Evolutionary conservation across 2,113 vertebrate genomes (phyloP), one percentile per base, ranked within the genome.

Genomic region (Pagrus major): DNA sequence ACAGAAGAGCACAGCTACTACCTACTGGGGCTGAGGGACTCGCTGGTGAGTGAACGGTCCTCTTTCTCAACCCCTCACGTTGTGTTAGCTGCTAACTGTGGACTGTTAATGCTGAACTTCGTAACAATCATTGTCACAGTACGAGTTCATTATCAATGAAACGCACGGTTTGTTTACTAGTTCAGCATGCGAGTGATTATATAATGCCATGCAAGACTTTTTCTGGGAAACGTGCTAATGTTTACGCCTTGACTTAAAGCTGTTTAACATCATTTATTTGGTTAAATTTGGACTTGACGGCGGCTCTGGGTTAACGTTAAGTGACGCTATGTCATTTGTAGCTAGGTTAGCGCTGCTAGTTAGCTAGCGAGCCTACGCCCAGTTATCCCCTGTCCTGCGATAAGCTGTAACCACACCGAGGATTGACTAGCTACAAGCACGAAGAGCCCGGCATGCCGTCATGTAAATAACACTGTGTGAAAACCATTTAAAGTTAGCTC

Each of bases 281-380:
- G 2, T 21, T n/a, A 64, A 7, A 71, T 54, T 23, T 10, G 7
- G 9, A 41, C 18, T 9, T n/a, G 6, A 0, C 1, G 15, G 20
- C n/a, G 4, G 44, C 41, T 47, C 6, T 6, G 18, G 10, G 11
- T 18, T 27, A 23, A 31, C 33, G 61, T 78, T 35, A 37, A 80
- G 63, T 79, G 46, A 65, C 35, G 78, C 56, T 44, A 58, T 79
- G 55, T 58, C 52, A 79, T 39, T 15, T 35, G 67, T 25, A 39
- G 87, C 79, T 69, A n/a, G 29, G 56, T 80, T 87, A 87, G 86
- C 4, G 67, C 47, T 67, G 83, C 82, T 90, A 86, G 91, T 82
- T 85, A 83, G 90, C 84, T 84, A 74, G 72, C 87, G 9, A 88
- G 87, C 76, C 88, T n/a, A 89, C 92, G 88, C 91, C 91, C 91